Base-by-base conservation (phyloP, 2,113 vertebrate genomes). In the Elephas maximus region DNA sequence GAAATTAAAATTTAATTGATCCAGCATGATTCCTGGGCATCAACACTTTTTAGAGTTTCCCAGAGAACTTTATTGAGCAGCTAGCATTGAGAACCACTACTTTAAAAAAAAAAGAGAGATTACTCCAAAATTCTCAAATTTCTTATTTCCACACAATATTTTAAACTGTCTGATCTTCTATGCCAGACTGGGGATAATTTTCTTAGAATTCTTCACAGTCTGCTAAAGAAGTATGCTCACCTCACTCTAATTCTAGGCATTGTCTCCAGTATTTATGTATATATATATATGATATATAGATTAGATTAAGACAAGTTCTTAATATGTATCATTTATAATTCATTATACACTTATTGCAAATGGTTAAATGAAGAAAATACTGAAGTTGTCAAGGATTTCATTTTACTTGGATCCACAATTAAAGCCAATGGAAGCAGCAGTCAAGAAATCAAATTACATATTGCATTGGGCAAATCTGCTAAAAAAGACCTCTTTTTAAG, bases 241-340 rank as follows among this genome's bases (percentile, higher is more conserved):
- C 33, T 96, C 78, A 86, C 23, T 63, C 20, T 74, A 20, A 17
- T 41, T 20, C 71, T 74, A n/a, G n/a, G n/a, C 71, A 74, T 23
- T 88, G 37, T 45, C 41, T 51, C 53, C 67, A 92, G 41, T 24
- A 79, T 41, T 76, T 11, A 33, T 60, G 1, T 44, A 92, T 37
- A 37, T 44, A 92, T 93, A 33, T 4, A 2, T 77, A 69, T 91
- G 51, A 85, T 79, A 69, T 1, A 74, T 88, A 87, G 84, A 93
- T 21, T 23, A 86, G 28, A 85, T 94, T 82, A 83, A 44, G 82
- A 17, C 3, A 90, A 18, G 28, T 74, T 97, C 45, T 90, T 88
- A 92, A 87, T 85, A 86, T 51, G 2, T 60, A 86, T 95, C 20
- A 88, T 62, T 96, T 81, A 71, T 88, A 69, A 88, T 15, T 57